Evolutionary conservation across 2,113 vertebrate genomes (phyloP).

Genomic region (Rhodinocichla rosea): DNA sequence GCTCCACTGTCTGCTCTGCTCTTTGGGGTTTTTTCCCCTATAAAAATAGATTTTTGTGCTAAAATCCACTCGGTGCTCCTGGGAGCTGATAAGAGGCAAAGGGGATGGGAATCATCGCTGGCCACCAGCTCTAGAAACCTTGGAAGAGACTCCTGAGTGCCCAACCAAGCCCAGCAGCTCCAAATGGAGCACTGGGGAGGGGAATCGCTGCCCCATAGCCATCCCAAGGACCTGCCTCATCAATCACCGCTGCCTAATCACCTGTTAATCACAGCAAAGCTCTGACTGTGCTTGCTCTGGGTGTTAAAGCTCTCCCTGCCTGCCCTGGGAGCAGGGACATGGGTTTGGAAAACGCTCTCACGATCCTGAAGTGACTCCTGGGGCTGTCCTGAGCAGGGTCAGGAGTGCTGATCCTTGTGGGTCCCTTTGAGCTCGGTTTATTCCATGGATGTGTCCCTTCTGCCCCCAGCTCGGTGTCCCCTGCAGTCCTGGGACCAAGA

Average conservation of each 20-base stretch:
- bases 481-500: fast-evolving
- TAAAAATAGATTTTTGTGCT: not conserved
- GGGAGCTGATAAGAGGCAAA: not conserved
- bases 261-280: not conserved
- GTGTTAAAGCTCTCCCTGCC: not conserved
- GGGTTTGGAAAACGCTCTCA: not conserved
- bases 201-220: fast-evolving
- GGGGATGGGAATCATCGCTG: fast-evolving
- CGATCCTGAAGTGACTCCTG: fast-evolving
- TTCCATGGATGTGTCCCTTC: not conserved
- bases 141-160: fast-evolving
- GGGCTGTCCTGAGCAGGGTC: not conserved
- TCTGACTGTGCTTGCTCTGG: not conserved
- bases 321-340: not conserved
- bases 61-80: not conserved
- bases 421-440: not conserved
- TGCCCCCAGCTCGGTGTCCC: not conserved
- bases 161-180: not conserved
- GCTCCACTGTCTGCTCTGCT: not conserved
- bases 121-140: fast-evolving
- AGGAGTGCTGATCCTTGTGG: not conserved
- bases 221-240: not conserved
- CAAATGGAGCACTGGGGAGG: fast-evolving
- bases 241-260: not conserved
- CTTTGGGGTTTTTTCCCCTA: not conserved